A percentile compares a stretch with the other conserved stretches of the same genome.
Conservation (phyloP, 2,888 invertebrate genomes). For the Pantelozetes paolii region DNA sequence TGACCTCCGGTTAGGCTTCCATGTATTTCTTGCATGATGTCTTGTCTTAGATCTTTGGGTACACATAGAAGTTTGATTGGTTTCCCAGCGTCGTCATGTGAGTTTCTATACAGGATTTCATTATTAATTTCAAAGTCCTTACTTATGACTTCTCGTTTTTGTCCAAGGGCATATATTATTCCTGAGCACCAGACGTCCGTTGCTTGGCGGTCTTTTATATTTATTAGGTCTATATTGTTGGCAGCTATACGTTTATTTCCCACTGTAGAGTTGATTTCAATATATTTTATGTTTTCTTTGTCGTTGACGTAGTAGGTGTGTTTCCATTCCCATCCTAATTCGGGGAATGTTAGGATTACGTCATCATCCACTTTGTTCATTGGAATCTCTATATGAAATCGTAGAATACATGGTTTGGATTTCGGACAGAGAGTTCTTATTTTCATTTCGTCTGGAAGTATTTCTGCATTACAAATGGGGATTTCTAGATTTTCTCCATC, state of each 20-base stretch:
- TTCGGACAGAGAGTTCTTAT: not conserved
- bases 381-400: too few species aligned
- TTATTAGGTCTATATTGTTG: too few species aligned
- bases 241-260: too few species aligned
- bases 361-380: too few species aligned
- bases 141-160: not conserved
- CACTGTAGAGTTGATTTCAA: too few species aligned
- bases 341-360: too few species aligned
- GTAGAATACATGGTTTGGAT: not conserved
- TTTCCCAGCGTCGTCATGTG: not conserved
- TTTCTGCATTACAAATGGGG: not conserved
- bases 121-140: not conserved
- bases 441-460: not conserved
- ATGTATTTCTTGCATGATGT: not conserved
- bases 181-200: not conserved
- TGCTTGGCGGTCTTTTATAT: too few species aligned
- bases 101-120: not conserved
- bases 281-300: too few species aligned
- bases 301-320: too few species aligned
- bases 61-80: not conserved
- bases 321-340: too few species aligned
- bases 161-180: not conserved
- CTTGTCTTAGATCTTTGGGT: not conserved
- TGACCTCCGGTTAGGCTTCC: not conserved
- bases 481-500: not conserved